Evolutionary conservation across 2,797 vertebrate species (phyloP).

Genomic region (Bradypus variegatus): DNA sequence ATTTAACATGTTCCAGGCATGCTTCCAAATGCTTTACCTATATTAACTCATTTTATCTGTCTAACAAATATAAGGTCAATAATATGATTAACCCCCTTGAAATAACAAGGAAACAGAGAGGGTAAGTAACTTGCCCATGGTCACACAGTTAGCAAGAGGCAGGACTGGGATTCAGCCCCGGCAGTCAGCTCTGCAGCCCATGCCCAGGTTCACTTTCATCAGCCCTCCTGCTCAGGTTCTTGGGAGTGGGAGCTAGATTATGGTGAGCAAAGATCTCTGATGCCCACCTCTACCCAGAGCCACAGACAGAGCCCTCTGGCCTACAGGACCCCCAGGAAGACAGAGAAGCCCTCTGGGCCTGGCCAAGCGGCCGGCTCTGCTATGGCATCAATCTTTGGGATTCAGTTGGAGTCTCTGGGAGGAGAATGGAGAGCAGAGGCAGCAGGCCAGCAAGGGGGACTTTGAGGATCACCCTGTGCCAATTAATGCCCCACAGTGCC

Average conservation of each 20-base stretch:
- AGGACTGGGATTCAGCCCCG: neutral
- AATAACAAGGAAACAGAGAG: neutral
- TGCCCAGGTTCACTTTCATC: neutral
- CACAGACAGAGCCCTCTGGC: neutral
- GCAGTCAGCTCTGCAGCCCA: neutral
- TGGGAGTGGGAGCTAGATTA: neutral
- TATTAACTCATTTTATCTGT: neutral
- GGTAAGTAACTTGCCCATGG: neutral
- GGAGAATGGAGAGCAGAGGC: neutral
- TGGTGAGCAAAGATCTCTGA: neutral
- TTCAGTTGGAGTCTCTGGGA: neutral
- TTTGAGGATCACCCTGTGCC: conserved; percentile 42
- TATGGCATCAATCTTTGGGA: neutral
- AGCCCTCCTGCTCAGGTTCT: neutral
- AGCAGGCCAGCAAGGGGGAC: conserved; percentile 18
- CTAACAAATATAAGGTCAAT: neutral
- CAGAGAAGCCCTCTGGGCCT: neutral
- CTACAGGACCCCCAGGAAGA: neutral
- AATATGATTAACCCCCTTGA: neutral
- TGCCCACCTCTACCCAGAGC: neutral
- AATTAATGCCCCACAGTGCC: conserved; percentile 60
- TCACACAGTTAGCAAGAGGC: neutral
- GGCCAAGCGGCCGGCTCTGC: neutral
- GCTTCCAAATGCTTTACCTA: neutral
- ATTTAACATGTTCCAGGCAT: neutral